Conservation (phyloP, 2,113 vertebrate genomes). For the Lepisosteus oculatus region DNA sequence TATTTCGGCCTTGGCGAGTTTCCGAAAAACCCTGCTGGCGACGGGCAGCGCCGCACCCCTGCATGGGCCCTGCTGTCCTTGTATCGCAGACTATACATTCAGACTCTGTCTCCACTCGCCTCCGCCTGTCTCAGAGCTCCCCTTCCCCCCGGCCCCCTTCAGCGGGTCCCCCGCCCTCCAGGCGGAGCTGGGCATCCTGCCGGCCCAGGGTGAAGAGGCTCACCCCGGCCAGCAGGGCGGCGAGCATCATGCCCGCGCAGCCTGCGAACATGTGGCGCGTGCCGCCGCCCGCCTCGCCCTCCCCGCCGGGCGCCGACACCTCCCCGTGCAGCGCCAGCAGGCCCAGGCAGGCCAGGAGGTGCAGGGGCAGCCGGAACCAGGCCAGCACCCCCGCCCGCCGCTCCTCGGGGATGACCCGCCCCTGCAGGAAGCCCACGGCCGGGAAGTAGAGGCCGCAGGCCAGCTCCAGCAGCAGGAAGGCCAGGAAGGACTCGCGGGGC, state of each 20-base stretch:
- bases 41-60: not conserved
- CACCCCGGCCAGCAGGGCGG: constrained; percentile 79
- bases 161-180: constrained; percentile 48
- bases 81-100: too few relatives aligned
- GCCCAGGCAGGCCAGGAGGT: constrained; percentile 83
- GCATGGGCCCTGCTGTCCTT: not conserved
- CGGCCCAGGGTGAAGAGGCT: constrained; percentile 81
- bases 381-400: constrained; percentile 75
- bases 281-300: constrained; percentile 75
- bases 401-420: constrained; percentile 81
- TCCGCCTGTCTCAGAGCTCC: constrained; percentile 42
- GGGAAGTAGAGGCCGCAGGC: constrained; percentile 90
- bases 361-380: constrained; percentile 86
- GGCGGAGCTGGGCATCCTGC: constrained; percentile 74
- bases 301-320: constrained; percentile 72
- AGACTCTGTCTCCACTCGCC: too few relatives aligned
- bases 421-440: constrained; percentile 83
- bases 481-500: constrained; percentile 81
- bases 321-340: constrained; percentile 82
- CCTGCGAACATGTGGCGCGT: constrained; percentile 86
- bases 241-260: constrained; percentile 78
- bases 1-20: too few relatives aligned
- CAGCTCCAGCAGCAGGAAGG: constrained; percentile 85
- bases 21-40: not conserved
- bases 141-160: constrained; percentile 47